Evolutionary conservation across 2,888 invertebrate genomes (phyloP).

Genomic region (Vesta saturnalis): DNA sequence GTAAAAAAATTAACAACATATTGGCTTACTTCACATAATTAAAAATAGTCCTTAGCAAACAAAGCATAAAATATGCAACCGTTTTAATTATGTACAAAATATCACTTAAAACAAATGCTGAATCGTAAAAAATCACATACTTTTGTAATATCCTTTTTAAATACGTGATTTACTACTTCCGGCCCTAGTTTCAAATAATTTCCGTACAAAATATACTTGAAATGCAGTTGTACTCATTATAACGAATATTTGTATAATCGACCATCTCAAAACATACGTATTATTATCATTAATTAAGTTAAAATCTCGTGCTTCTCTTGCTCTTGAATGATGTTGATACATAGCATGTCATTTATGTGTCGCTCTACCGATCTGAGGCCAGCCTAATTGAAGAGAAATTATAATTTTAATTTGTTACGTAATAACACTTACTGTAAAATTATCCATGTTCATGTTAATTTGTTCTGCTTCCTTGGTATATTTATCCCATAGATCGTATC

Average conservation of each 20-base stretch:
- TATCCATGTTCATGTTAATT: slow-evolving; percentile 86
- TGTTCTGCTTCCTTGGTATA: slow-evolving; percentile 90
- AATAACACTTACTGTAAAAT: slow-evolving; percentile 84
- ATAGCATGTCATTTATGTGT: slow-evolving; percentile 88
- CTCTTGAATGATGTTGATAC: slow-evolving; percentile 82
- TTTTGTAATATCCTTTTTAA: slow-evolving; percentile 54
- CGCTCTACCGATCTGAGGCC: slow-evolving; percentile 81
- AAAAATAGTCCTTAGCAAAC: too few relatives aligned
- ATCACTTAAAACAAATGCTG: too few relatives aligned
- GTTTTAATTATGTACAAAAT: too few relatives aligned
- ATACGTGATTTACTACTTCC: slow-evolving; percentile 70
- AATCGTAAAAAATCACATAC: too few relatives aligned
- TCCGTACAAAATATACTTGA: slow-evolving; percentile 89
- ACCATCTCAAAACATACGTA: slow-evolving; percentile 89
- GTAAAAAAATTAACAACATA: too few relatives aligned
- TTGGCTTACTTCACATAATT: too few relatives aligned
- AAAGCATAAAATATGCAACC: too few relatives aligned
- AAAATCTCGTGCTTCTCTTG: slow-evolving; percentile 83
- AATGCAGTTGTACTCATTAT: slow-evolving; percentile 80
- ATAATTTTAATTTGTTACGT: background rate
- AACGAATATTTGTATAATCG: slow-evolving; percentile 84
- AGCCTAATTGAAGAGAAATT: slow-evolving; percentile 63
- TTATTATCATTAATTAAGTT: slow-evolving; percentile 85
- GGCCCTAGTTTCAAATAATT: slow-evolving; percentile 84
- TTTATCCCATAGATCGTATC: slow-evolving; percentile 93